Percentiles rank a stretch among this genome's conserved stretches.
These are phyloP conservation scores for Eptesicus fuscus DNA, from an alignment of 2,113 vertebrate genomes.

Conservation along the genomic window DNA sequence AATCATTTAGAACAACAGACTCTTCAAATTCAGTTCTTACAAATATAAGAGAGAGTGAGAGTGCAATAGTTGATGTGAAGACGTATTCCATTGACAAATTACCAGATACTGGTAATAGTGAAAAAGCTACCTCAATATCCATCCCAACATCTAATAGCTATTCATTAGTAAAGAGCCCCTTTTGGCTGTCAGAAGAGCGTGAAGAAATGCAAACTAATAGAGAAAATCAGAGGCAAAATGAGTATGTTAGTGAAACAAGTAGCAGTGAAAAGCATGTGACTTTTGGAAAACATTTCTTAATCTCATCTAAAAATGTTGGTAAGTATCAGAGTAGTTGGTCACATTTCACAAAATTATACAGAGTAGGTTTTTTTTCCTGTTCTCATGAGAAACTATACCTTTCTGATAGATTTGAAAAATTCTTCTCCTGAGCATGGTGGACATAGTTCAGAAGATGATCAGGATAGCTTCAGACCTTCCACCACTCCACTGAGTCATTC, in stretches of 20 bases:
- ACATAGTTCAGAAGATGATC: constrained; percentile 80
- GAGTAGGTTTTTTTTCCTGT: background rate
- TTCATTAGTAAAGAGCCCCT: constrained; percentile 20
- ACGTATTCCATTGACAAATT: background rate
- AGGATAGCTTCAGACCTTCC: constrained; percentile 91
- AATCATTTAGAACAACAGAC: background rate
- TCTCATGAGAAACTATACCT: constrained; percentile 17
- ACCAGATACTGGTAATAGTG: background rate
- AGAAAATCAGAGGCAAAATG: constrained; percentile 36
- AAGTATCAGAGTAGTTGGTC: constrained; percentile 51
- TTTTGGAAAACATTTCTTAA: constrained; percentile 64
- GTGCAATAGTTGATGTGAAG: background rate
- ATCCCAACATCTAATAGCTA: constrained; percentile 16
- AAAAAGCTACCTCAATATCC: background rate
- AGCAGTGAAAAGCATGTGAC: constrained; percentile 75
- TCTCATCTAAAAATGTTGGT: constrained; percentile 75
- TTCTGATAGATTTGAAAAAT: constrained; percentile 67
- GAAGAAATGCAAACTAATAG: constrained; percentile 34
- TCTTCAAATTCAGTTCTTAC: background rate
- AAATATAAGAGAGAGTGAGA: background rate
- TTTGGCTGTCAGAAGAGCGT: constrained; percentile 28
- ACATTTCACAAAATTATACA: background rate
- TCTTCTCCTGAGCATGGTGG: constrained; percentile 59
- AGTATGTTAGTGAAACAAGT: constrained; percentile 1
- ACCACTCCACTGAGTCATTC: constrained; percentile 95